A percentile compares a stretch with the other conserved stretches of the same genome.
phyloP scores from a whole-genome alignment of 2,113 vertebrate genomes.

The Puntigrus tetrazona region DNA sequence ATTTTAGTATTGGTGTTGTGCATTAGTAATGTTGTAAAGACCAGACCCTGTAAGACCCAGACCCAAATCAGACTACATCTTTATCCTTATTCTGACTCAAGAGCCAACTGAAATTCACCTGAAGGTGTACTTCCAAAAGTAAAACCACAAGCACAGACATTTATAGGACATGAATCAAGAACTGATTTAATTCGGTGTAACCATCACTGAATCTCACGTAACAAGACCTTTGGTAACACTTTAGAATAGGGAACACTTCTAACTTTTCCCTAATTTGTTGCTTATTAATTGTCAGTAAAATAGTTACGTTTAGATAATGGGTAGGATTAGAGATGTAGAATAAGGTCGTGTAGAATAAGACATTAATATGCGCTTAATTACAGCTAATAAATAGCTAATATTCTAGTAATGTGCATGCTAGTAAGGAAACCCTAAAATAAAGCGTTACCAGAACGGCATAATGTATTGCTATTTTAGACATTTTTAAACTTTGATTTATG shows the following conservation, averaged over 20 bases:
- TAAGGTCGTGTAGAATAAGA: too few species aligned
- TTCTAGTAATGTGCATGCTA: too few species aligned
- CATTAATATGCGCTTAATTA: too few species aligned
- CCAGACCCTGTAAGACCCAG: background rate
- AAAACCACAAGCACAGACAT: conserved; percentile 4
- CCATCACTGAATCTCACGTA: background rate
- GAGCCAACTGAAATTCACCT: background rate
- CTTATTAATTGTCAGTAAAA: too few species aligned
- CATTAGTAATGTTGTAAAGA: background rate
- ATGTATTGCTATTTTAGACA: too few species aligned
- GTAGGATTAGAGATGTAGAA: too few species aligned
- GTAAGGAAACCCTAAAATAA: too few species aligned
- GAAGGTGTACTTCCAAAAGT: background rate
- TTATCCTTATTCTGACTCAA: background rate
- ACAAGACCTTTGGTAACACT: background rate
- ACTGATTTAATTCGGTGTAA: background rate
- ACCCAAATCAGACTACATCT: conserved; percentile 2
- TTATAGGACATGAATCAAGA: background rate
- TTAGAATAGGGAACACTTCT: too few species aligned
- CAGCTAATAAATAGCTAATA: too few species aligned
- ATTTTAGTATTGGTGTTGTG: conserved; percentile 11
- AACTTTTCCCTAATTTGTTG: too few species aligned
- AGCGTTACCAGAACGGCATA: too few species aligned
- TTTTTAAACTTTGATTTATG: background rate
- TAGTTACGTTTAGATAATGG: too few species aligned